A percentile compares a stretch with the other conserved stretches of the same genome.
Conservation (phyloP, 2,113 vertebrate species). For the Aramus guarauna region DNA sequence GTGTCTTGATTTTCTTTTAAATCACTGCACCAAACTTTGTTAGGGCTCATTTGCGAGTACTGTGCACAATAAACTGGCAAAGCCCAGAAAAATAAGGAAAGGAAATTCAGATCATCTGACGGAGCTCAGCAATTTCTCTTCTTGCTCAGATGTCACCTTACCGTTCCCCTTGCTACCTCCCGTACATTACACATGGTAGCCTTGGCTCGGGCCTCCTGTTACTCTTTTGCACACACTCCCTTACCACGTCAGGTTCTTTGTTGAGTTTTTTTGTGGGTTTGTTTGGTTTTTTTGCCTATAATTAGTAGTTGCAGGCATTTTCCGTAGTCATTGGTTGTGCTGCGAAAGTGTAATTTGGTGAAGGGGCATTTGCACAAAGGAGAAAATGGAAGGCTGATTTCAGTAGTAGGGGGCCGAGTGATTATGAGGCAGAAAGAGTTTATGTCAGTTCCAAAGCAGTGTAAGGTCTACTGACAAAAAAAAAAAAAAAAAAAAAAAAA, state of each 20-base stretch:
- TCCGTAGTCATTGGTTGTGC: slow-evolving; percentile 19
- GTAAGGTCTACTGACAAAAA: not conserved
- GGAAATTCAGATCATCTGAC: not conserved
- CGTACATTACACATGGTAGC: not conserved
- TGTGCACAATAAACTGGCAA: not conserved
- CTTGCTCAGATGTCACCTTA: not conserved
- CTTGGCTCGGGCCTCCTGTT: not conserved
- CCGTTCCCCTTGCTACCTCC: not conserved
- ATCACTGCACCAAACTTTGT: not conserved
- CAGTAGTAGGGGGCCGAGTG: slow-evolving; percentile 6
- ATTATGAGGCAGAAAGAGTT: slow-evolving; percentile 46
- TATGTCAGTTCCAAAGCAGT: slow-evolving; percentile 24
- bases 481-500: not conserved
- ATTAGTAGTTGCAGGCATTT: slow-evolving; percentile 38
- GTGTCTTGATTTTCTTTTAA: not conserved
- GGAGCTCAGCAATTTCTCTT: not conserved
- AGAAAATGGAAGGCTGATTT: slow-evolving; percentile 55
- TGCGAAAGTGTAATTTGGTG: slow-evolving; percentile 40
- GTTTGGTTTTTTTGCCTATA: not conserved
- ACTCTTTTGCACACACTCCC: not conserved
- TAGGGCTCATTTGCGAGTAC: not conserved
- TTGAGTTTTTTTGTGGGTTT: not conserved
- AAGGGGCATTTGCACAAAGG: slow-evolving; percentile 55
- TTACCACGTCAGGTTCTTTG: not conserved
- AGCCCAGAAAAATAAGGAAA: not conserved